These are phyloP conservation scores for Gymnocephalus cernua DNA, from an alignment of 2,113 vertebrate genomes.

Conservation along the genomic window DNA sequence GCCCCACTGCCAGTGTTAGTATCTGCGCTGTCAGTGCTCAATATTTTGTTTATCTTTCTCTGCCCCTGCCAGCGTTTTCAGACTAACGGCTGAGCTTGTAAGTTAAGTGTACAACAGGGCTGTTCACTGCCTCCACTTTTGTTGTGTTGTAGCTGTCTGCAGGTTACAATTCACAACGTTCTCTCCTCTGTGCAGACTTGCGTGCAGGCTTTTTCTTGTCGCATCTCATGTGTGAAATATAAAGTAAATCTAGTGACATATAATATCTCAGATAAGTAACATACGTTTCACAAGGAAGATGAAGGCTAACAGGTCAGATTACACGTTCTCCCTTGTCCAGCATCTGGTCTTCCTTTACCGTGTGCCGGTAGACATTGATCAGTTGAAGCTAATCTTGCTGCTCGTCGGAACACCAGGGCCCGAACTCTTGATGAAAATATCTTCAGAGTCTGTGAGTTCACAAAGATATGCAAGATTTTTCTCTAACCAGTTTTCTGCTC, in stretches of 20 bases:
- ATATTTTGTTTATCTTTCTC: constrained; percentile 13
- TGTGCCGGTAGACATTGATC: constrained; percentile 98
- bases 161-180: neutral
- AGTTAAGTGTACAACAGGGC: neutral
- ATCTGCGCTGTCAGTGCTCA: constrained; percentile 12
- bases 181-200: constrained; percentile 7
- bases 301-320: constrained; percentile 25
- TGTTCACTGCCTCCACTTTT: neutral
- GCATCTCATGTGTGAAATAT: constrained; percentile 17
- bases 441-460: constrained; percentile 99
- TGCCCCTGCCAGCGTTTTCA: constrained; percentile 18
- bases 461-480: constrained; percentile 82
- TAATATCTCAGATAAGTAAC: constrained; percentile 21
- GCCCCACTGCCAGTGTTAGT: constrained; percentile 1
- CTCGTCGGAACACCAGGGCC: constrained; percentile 98
- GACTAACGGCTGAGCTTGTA: constrained; percentile 29
- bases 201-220: neutral
- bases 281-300: constrained; percentile 15
- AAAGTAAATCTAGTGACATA: constrained; percentile 11
- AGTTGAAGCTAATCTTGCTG: constrained; percentile 99
- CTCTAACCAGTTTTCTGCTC: constrained; percentile 40
- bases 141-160: constrained; percentile 11
- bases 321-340: constrained; percentile 23
- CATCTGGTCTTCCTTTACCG: constrained; percentile 94
- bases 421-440: constrained; percentile 99